Conservation (phyloP, 2,888 invertebrate species). For the Artemia sp. region DNA sequence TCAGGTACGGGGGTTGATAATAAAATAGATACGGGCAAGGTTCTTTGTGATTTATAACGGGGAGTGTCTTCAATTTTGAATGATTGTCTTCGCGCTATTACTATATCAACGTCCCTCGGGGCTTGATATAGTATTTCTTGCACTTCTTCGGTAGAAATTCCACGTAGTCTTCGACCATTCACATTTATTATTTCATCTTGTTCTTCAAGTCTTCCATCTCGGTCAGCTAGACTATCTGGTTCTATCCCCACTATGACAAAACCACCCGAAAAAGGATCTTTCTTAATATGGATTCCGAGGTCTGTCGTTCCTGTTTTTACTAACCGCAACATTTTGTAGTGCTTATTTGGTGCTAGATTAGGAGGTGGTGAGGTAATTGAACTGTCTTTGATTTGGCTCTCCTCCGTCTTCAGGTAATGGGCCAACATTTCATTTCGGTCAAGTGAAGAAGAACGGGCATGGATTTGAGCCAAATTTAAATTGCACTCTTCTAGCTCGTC, state of each 20-base stretch:
- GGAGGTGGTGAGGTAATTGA: constrained; percentile 1
- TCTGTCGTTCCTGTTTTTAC: constrained; percentile 29
- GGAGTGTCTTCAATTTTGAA: constrained; percentile 3
- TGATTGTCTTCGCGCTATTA: constrained; percentile 29
- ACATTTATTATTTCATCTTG: constrained; percentile 80
- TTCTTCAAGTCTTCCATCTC: constrained; percentile 59
- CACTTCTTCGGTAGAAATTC: constrained; percentile 48
- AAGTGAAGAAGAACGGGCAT: constrained; percentile 20
- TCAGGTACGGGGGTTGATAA: constrained; percentile 14
- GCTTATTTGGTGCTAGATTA: constrained; percentile 26
- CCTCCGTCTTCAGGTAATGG: background rate
- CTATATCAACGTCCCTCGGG: constrained; percentile 35
- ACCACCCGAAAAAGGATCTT: constrained; percentile 28
- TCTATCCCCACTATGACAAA: constrained; percentile 38
- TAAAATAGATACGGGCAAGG: background rate
- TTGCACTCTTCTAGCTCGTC: background rate
- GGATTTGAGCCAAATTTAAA: background rate
- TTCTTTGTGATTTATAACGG: background rate
- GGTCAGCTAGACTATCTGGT: constrained; percentile 37
- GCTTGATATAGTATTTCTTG: constrained; percentile 27
- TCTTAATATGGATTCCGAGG: constrained; percentile 30
- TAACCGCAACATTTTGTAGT: constrained; percentile 29
- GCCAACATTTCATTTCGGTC: constrained; percentile 17
- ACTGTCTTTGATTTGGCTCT: background rate
- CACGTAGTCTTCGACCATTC: constrained; percentile 60